These are phyloP conservation scores for Drosophila kohkoa DNA, from an alignment of 1,140 invertebrate genomes.

Conservation along the genomic window DNA sequence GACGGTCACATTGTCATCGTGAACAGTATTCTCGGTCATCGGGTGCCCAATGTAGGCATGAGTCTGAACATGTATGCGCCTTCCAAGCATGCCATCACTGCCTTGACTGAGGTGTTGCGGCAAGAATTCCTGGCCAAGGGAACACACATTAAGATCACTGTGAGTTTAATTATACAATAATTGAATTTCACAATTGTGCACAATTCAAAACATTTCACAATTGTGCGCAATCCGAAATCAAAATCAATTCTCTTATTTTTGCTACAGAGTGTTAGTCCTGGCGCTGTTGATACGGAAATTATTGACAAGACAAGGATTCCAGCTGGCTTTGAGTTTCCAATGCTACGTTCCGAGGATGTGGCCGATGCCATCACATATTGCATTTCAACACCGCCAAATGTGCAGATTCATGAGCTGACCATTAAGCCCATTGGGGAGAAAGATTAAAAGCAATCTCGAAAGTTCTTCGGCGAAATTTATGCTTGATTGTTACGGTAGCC, in stretches of 20 bases:
- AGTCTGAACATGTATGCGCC: slow-evolving; percentile 86
- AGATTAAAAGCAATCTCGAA: slow-evolving; percentile 19
- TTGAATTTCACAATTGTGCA: not conserved
- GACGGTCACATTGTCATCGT: slow-evolving; percentile 90
- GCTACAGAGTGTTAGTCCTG: slow-evolving; percentile 8
- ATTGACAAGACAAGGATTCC: not conserved
- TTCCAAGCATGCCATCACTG: slow-evolving; percentile 89
- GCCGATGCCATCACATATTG: slow-evolving; percentile 86
- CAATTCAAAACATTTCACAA: not conserved
- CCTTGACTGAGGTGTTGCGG: slow-evolving; percentile 87
- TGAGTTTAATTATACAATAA: slow-evolving; percentile 2
- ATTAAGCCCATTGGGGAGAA: slow-evolving; percentile 55
- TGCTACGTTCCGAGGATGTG: slow-evolving; percentile 85
- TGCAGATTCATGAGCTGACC: slow-evolving; percentile 52
- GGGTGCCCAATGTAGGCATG: slow-evolving; percentile 75
- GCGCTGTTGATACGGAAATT: slow-evolving; percentile 7
- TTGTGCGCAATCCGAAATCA: too few relatives aligned
- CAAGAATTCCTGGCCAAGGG: slow-evolving; percentile 87
- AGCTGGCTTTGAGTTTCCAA: slow-evolving; percentile 6
- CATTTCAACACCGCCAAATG: slow-evolving; percentile 74
- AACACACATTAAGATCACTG: slow-evolving; percentile 88
- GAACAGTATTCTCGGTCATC: slow-evolving; percentile 87
- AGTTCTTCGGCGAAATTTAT: too few relatives aligned
- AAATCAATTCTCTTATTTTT: too few relatives aligned
- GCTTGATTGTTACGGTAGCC: too few relatives aligned